Evolutionary conservation across 1,140 invertebrate species (phyloP).

Genomic region (Stegodyphus mimosarum): DNA sequence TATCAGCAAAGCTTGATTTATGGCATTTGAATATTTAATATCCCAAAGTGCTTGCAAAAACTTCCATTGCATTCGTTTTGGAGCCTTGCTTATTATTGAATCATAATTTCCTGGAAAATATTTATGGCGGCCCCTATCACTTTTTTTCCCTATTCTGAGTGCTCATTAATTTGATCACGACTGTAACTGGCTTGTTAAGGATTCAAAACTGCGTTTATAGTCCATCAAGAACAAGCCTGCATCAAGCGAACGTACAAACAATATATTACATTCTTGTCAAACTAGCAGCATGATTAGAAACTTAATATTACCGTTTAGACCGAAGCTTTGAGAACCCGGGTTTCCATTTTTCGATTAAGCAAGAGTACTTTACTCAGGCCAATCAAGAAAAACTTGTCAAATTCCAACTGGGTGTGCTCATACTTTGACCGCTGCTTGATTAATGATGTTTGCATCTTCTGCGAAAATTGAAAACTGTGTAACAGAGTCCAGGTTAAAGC

Average conservation of each 20-base stretch:
- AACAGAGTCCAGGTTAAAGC: no score
- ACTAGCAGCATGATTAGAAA: constrained; percentile 5
- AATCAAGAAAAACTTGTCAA: no score
- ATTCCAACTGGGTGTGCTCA: no score
- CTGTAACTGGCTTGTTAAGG: not conserved
- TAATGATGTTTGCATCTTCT: no score
- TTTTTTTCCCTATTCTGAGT: not conserved
- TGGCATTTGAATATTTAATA: no score
- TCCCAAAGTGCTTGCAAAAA: no score
- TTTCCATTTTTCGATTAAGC: no score
- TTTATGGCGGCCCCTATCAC: not conserved
- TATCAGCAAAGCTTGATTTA: no score
- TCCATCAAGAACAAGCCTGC: not conserved
- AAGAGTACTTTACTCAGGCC: no score
- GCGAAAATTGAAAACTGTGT: no score
- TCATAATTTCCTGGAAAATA: constrained; percentile 26
- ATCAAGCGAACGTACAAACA: constrained; percentile 21
- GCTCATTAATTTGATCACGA: not conserved
- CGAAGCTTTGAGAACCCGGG: no score
- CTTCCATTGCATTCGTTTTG: not conserved
- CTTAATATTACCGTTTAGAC: constrained; percentile 7
- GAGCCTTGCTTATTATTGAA: constrained; percentile 13
- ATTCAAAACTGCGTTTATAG: not conserved
- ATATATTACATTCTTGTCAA: constrained; percentile 23
- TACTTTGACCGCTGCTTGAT: no score